These are phyloP conservation scores for Aphyosemion australe DNA, from an alignment of 2,113 vertebrate genomes.

Conservation along the genomic window DNA sequence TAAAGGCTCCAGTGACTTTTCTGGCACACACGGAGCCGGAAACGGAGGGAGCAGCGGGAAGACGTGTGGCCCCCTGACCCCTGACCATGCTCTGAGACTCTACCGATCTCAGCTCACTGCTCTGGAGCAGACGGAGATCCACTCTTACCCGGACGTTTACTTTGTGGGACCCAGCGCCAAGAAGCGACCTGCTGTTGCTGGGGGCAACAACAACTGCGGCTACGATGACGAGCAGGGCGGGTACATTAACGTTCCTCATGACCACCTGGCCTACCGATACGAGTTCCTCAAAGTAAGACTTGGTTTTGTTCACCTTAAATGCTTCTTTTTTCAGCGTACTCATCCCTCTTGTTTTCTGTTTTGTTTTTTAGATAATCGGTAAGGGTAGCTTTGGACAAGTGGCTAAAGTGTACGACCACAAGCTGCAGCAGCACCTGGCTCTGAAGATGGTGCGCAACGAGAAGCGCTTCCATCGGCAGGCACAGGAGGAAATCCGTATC, in stretches of 20 bases:
- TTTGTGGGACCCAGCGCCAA: constrained; percentile 96
- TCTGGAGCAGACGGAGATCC: constrained; percentile 91
- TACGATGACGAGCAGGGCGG: constrained; percentile 96
- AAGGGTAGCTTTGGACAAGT: constrained; percentile 99
- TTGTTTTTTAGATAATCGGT: constrained; percentile 88
- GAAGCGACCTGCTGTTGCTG: constrained; percentile 88
- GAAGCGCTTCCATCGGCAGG: constrained; percentile 96
- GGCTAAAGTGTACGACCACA: constrained; percentile 97
- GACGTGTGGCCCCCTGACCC: constrained; percentile 78
- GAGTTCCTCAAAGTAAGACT: constrained; percentile 91
- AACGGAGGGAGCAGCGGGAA: constrained; percentile 73
- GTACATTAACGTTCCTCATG: constrained; percentile 92
- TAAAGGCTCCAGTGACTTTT: constrained; percentile 80
- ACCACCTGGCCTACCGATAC: constrained; percentile 95
- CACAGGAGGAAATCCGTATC: constrained; percentile 96
- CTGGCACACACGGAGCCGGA: constrained; percentile 29
- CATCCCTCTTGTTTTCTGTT: neutral
- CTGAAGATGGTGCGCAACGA: constrained; percentile 98
- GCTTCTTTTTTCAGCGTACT: neutral
- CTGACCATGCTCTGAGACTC: constrained; percentile 91
- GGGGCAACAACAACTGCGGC: constrained; percentile 91
- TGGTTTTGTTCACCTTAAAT: neutral
- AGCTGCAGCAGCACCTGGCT: constrained; percentile 92
- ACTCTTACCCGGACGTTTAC: constrained; percentile 88
- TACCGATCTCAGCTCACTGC: constrained; percentile 88